phyloP scores from a whole-genome alignment of 2,888 invertebrate genomes.

The Homarus gammarus region DNA sequence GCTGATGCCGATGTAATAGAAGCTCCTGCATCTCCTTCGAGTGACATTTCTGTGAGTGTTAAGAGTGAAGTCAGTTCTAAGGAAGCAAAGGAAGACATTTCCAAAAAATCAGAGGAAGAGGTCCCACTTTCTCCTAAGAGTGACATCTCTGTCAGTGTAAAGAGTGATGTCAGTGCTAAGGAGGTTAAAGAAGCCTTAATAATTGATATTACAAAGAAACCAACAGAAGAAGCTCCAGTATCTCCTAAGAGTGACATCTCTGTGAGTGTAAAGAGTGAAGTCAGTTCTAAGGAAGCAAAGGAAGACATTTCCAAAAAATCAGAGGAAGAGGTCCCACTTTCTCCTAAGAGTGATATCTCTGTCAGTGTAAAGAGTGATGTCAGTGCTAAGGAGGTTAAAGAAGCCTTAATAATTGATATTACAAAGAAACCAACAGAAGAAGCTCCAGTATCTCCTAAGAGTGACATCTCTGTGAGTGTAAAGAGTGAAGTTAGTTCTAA shows the following conservation, averaged over 20 bases:
- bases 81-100: neutral
- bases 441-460: slow-evolving; percentile 26
- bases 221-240: neutral
- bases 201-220: slow-evolving; percentile 2
- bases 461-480: slow-evolving; percentile 28
- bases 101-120: slow-evolving; percentile 21
- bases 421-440: neutral
- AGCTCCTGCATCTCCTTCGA: slow-evolving; percentile 36
- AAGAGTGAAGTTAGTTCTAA: slow-evolving; percentile 38
- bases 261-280: slow-evolving; percentile 51
- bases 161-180: slow-evolving; percentile 29
- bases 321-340: neutral
- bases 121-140: slow-evolving; percentile 28
- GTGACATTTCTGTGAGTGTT: slow-evolving; percentile 17
- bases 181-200: neutral
- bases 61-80: slow-evolving; percentile 11
- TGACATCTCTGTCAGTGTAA: slow-evolving; percentile 29
- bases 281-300: neutral
- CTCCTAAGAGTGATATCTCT: slow-evolving; percentile 13
- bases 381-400: slow-evolving; percentile 15
- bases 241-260: slow-evolving; percentile 35
- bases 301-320: neutral
- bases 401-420: neutral
- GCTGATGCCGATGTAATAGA: slow-evolving; percentile 13
- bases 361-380: neutral